phyloP scores from a whole-genome alignment of 2,888 invertebrate genomes.

The Leptopilina myrica region DNA sequence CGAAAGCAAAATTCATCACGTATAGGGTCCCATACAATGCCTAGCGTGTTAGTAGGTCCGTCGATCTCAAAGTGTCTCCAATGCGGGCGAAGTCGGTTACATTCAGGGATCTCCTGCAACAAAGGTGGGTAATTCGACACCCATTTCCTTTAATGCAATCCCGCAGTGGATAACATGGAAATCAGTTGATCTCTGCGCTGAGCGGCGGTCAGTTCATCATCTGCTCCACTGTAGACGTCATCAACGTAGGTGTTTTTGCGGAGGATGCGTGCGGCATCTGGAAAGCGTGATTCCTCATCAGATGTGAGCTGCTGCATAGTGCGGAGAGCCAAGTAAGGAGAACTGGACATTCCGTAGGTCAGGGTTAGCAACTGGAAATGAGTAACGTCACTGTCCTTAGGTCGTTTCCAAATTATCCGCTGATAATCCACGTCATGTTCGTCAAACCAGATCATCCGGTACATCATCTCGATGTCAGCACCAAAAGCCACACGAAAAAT shows the following conservation, averaged over 20 bases:
- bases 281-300: background rate
- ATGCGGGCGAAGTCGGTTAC: background rate
- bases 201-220: background rate
- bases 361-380: background rate
- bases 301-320: background rate
- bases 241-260: background rate
- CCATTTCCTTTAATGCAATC: background rate
- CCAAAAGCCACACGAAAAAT: background rate
- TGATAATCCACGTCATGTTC: background rate
- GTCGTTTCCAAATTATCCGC: background rate
- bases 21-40: background rate
- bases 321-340: background rate
- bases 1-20: background rate
- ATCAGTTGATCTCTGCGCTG: background rate
- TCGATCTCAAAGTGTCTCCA: background rate
- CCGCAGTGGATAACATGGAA: background rate
- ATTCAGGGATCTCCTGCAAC: background rate
- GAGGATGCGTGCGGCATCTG: background rate
- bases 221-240: background rate
- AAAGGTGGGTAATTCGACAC: background rate
- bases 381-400: background rate
- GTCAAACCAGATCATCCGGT: background rate
- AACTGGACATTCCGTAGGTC: background rate
- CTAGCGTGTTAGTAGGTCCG: background rate
- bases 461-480: slow-evolving; percentile 20